These are phyloP conservation scores for Engystomops pustulosus DNA, from an alignment of 2,113 vertebrate species.

Conservation along the genomic window DNA sequence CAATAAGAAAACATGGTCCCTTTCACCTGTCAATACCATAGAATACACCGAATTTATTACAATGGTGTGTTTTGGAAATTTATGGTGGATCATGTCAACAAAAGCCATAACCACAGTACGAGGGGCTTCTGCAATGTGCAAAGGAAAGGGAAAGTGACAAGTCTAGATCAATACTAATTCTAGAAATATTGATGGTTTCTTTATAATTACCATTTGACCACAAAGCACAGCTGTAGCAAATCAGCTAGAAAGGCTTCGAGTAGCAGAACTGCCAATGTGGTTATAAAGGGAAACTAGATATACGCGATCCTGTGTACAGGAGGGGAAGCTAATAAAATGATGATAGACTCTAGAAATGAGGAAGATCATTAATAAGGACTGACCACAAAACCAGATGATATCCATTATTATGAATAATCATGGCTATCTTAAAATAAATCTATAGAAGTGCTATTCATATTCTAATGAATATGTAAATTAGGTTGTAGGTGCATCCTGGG, in stretches of 20 bases:
- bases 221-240: constrained; percentile 55
- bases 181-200: constrained; percentile 61
- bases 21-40: background rate
- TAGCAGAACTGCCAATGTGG: constrained; percentile 33
- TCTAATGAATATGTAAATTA: too few relatives aligned
- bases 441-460: too few relatives aligned
- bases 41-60: background rate
- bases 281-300: constrained; percentile 9
- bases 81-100: constrained; percentile 43
- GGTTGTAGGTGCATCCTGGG: too few relatives aligned
- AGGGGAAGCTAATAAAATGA: background rate
- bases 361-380: background rate
- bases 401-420: too few relatives aligned
- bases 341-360: background rate
- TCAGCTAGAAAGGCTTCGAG: constrained; percentile 43
- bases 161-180: constrained; percentile 65
- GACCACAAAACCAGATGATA: background rate
- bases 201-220: constrained; percentile 60
- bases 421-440: too few relatives aligned
- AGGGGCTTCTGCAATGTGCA: constrained; percentile 25
- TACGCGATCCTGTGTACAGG: constrained; percentile 11
- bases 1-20: too few relatives aligned
- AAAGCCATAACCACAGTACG: constrained; percentile 26
- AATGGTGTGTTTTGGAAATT: constrained; percentile 4
- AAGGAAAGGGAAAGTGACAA: constrained; percentile 51